Base-by-base conservation (phyloP, 2,797 vertebrate species). In the Tolypeutes matacus region DNA sequence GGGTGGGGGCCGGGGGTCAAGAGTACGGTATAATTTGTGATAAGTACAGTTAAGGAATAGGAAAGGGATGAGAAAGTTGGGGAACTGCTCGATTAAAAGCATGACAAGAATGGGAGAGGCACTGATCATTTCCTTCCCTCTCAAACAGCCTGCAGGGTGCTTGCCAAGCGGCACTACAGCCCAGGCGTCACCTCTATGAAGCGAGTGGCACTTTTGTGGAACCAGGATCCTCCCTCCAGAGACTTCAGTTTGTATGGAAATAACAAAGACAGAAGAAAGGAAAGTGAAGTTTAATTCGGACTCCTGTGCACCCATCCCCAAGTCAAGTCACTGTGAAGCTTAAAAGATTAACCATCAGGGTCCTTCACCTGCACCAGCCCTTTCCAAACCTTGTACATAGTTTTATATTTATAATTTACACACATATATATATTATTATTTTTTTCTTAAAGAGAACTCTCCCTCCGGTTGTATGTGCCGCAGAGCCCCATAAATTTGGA, bases 371-470 rank as follows among this genome's bases (percentile, higher is more conserved):
- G 39, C 5, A 17, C 27, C 49, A 46, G 87, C 34, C 29, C 65
- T 86, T 86, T 65, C 49, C 39, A 85, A 81, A 49, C 34, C 62
- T 34, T 51, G 25, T 15, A 49, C n/a, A 27, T 72, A 18, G 86
- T 53, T 70, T 73, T 70, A 81, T 21, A 36, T 89, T 34, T 75
- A 13, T 78, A 67, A 27, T 31, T 13, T 64, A 25, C 27, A 4
- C 29, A 29, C 2, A 64, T 2, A 17, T 7, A 58, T 0, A 11
- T 18, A 36, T 21, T n/a, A n/a, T n/a, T n/a, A n/a, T n/a, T n/a
- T 78, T 65, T 76, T 70, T n/a, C 39, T 80, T 89, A 81, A 94
- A 70, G 31, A 95, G 78, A 90, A 36, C 21, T 56, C 58, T 91
- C 13, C 20, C 2, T 89, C 25, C 9, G 62, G 10, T 14, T 69